These are phyloP conservation scores for Steinernema feltiae DNA, from an alignment of 1,140 invertebrate genomes.

Conservation along the genomic window DNA sequence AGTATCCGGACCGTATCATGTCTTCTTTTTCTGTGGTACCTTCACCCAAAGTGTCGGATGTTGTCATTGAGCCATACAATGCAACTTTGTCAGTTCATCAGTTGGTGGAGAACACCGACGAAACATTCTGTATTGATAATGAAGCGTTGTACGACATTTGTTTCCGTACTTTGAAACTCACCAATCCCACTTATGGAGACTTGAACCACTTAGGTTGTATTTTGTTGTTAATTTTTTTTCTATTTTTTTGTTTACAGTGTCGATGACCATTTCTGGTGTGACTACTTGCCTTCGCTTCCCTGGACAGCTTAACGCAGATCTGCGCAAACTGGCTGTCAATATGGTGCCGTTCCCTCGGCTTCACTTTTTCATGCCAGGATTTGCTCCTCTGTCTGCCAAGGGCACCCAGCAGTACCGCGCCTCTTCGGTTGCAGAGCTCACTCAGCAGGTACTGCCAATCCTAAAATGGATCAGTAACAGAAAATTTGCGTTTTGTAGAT, in stretches of 20 bases:
- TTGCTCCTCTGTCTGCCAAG: constrained; percentile 77
- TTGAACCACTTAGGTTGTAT: not conserved
- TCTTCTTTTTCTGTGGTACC: constrained; percentile 80
- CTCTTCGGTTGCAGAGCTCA: constrained; percentile 76
- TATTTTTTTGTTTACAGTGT: constrained; percentile 68
- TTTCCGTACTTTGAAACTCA: constrained; percentile 72
- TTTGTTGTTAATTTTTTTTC: not conserved
- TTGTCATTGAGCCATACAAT: too few species aligned
- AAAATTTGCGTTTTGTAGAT: constrained; percentile 62
- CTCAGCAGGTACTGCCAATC: constrained; percentile 69
- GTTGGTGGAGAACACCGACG: too few species aligned
- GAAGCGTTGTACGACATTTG: too few species aligned
- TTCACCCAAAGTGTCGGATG: too few species aligned
- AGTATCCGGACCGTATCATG: constrained; percentile 79
- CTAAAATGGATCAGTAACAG: not conserved
- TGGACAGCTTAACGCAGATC: constrained; percentile 71
- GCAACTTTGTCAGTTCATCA: too few species aligned
- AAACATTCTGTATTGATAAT: too few species aligned
- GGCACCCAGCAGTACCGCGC: constrained; percentile 70
- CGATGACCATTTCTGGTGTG: constrained; percentile 63
- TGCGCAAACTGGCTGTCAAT: too few species aligned
- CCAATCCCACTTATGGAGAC: constrained; percentile 71
- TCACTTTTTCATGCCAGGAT: constrained; percentile 94
- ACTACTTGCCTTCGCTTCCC: constrained; percentile 66
- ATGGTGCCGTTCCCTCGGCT: too few species aligned